These are phyloP conservation scores for Pyrgus malvae DNA, from an alignment of 2,888 invertebrate species.

Conservation along the genomic window DNA sequence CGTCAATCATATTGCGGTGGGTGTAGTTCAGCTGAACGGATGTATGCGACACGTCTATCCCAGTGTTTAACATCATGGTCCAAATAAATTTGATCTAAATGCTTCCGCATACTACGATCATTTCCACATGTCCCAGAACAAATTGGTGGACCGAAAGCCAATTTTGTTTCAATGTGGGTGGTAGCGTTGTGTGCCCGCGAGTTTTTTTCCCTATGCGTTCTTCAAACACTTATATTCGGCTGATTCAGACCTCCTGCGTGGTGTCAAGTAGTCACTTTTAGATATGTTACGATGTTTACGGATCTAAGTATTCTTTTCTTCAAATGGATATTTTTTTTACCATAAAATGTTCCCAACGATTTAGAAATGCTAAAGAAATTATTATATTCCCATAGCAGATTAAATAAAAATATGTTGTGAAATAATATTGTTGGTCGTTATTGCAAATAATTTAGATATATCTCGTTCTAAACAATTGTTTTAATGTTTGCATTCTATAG, in stretches of 20 bases:
- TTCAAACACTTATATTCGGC: conserved; percentile 56
- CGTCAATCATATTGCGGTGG: conserved; percentile 7
- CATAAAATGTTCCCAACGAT: no score
- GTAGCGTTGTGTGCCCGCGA: conserved; percentile 40
- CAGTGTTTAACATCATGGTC: conserved; percentile 29
- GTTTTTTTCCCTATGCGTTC: conserved; percentile 47
- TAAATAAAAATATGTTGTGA: not conserved
- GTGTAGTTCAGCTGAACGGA: conserved; percentile 25
- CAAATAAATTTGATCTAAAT: conserved; percentile 37
- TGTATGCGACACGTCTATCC: conserved; percentile 15
- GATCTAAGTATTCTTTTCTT: not conserved
- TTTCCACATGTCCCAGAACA: conserved; percentile 44
- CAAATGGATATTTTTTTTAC: not conserved
- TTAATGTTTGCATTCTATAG: no score
- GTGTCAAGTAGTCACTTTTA: conserved; percentile 29
- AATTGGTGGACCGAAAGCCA: conserved; percentile 50
- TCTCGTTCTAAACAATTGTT: no score
- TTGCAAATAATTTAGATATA: no score
- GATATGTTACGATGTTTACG: conserved; percentile 4
- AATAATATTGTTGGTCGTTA: no score
- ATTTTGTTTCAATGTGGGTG: conserved; percentile 65
- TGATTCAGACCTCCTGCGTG: conserved; percentile 70
- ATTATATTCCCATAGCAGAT: no score
- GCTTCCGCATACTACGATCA: conserved; percentile 49
- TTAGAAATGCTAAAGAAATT: no score